Percentiles rank a stretch among this genome's conserved stretches.
Evolutionary conservation across 2,797 vertebrate genomes (phyloP).

Genomic region (Holocentrus rufus): DNA sequence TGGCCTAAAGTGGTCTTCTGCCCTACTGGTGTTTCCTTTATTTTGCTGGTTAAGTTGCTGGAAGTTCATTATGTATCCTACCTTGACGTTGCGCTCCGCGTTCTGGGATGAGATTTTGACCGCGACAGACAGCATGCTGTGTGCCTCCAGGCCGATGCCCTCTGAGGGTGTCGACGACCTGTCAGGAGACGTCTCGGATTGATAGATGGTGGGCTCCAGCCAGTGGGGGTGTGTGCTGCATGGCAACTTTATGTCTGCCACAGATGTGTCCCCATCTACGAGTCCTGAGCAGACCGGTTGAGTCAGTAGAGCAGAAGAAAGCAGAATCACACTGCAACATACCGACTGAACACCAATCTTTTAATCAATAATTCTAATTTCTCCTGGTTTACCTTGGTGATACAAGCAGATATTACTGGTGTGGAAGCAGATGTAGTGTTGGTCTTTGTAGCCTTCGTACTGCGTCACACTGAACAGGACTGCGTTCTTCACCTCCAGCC

Average conservation of each 20-base stretch:
- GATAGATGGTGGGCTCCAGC: constrained; percentile 94
- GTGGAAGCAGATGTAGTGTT: constrained; percentile 96
- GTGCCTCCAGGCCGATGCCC: constrained; percentile 87
- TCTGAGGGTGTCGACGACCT: constrained; percentile 84
- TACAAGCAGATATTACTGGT: constrained; percentile 89
- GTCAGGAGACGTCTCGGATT: constrained; percentile 86
- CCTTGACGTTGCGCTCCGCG: constrained; percentile 94
- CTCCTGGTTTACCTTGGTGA: constrained; percentile 89
- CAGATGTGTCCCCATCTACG: constrained; percentile 83
- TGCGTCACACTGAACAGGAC: constrained; percentile 92
- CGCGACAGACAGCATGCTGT: constrained; percentile 95
- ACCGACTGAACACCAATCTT: not conserved
- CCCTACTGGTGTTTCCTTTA: no score
- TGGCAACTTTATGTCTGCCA: constrained; percentile 87
- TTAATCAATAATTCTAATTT: not conserved
- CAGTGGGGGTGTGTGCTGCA: constrained; percentile 90
- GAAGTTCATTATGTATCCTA: constrained; percentile 53
- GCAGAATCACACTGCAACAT: not conserved
- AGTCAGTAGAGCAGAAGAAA: not conserved
- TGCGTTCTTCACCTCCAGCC: constrained; percentile 90
- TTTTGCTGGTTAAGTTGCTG: not conserved
- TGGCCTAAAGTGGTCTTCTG: no score
- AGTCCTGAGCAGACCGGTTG: constrained; percentile 78
- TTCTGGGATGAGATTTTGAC: constrained; percentile 94
- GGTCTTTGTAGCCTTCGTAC: constrained; percentile 95